These are phyloP conservation scores for Tapirus indicus DNA, from an alignment of 2,797 vertebrate species.

Conservation along the genomic window DNA sequence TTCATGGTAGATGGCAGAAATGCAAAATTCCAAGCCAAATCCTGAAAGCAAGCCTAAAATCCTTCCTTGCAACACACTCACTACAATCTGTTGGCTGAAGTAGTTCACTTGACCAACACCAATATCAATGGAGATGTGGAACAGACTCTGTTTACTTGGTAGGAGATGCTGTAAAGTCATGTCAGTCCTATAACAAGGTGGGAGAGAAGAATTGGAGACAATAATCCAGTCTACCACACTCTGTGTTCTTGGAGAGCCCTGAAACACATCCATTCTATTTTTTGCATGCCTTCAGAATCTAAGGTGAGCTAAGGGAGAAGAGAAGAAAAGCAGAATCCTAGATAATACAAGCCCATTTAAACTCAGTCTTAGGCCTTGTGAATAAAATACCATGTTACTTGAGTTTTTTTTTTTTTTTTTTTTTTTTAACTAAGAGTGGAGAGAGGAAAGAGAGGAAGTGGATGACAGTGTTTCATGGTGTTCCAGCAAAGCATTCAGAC, in stretches of 20 bases:
- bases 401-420: neutral
- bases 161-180: neutral
- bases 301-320: neutral
- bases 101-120: neutral
- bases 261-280: neutral
- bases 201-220: neutral
- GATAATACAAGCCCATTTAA: neutral
- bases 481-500: neutral
- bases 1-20: neutral
- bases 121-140: fast-evolving
- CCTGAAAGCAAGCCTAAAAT: neutral
- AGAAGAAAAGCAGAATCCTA: neutral
- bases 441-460: neutral
- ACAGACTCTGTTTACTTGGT: neutral
- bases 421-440: neutral
- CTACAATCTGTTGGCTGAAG: neutral
- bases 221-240: neutral
- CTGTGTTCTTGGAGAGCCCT: neutral
- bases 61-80: neutral
- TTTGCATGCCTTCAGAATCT: neutral
- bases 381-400: neutral
- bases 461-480: neutral
- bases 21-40: neutral
- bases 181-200: neutral
- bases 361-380: neutral